These are phyloP conservation scores for Mactromeris polynyma DNA, from an alignment of 2,888 invertebrate species.

Conservation along the genomic window DNA sequence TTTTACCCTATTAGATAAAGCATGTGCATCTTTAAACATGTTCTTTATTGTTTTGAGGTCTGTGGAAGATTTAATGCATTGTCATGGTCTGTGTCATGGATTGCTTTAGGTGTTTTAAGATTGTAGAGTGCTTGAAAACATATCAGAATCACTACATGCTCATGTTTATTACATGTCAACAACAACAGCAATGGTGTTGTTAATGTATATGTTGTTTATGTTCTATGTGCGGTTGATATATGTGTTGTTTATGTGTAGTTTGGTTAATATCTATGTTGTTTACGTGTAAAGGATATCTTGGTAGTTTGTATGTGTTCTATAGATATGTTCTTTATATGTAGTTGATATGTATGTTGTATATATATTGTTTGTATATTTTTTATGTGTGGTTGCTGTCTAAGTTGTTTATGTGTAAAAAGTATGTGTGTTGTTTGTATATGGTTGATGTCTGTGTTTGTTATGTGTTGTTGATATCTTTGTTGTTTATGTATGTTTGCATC, in stretches of 20 bases:
- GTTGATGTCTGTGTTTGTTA: too few relatives aligned
- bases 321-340: too few relatives aligned
- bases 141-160: not conserved
- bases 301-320: too few relatives aligned
- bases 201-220: not conserved
- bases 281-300: too few relatives aligned
- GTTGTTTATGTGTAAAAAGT: too few relatives aligned
- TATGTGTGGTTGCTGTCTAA: too few relatives aligned
- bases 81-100: not conserved
- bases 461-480: too few relatives aligned
- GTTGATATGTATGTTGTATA: too few relatives aligned
- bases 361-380: too few relatives aligned
- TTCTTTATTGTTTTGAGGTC: not conserved
- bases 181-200: not conserved
- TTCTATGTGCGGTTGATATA: not conserved
- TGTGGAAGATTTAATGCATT: not conserved
- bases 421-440: too few relatives aligned
- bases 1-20: constrained; percentile 1
- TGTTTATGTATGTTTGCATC: too few relatives aligned
- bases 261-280: too few relatives aligned
- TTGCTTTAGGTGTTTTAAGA: not conserved
- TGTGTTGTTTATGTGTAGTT: not conserved
- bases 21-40: not conserved
- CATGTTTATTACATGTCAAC: not conserved
- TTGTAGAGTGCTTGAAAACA: not conserved